Evolutionary conservation across 1,140 invertebrate genomes (phyloP).

Genomic region (Rhizoglyphus robini): DNA sequence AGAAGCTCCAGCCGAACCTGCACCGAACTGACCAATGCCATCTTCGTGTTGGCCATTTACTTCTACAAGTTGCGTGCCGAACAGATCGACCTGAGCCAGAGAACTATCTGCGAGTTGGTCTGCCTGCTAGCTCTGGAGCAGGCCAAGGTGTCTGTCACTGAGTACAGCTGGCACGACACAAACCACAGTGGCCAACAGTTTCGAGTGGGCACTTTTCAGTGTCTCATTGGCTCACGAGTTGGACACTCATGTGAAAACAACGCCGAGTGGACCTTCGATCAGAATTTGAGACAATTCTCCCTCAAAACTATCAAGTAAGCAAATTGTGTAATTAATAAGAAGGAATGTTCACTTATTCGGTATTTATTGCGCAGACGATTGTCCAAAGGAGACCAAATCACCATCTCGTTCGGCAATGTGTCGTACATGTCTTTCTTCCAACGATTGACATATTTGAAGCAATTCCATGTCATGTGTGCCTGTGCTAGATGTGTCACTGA

Average conservation of each 20-base stretch:
- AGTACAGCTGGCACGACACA: not conserved
- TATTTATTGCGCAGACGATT: too few species aligned
- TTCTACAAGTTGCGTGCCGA: not conserved
- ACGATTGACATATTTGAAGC: not conserved
- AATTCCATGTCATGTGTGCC: not conserved
- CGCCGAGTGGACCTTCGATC: not conserved
- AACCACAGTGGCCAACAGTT: not conserved
- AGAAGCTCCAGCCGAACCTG: not conserved
- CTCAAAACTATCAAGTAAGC: not conserved
- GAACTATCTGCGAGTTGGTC: not conserved
- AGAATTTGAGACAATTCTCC: not conserved
- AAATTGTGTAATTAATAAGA: not conserved
- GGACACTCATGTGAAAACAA: not conserved
- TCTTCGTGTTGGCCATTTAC: not conserved
- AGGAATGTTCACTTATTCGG: not conserved
- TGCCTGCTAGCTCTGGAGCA: not conserved
- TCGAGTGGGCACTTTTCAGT: not conserved
- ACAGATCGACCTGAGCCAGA: not conserved
- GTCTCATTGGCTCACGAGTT: not conserved
- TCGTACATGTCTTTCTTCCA: not conserved
- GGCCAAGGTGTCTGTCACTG: conserved; percentile 2
- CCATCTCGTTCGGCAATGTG: not conserved
- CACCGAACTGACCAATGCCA: not conserved
- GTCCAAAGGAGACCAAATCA: not conserved
- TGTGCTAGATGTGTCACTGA: not conserved